phyloP scores from a whole-genome alignment of 2,113 vertebrate genomes.

The Seriola rivoliana region DNA sequence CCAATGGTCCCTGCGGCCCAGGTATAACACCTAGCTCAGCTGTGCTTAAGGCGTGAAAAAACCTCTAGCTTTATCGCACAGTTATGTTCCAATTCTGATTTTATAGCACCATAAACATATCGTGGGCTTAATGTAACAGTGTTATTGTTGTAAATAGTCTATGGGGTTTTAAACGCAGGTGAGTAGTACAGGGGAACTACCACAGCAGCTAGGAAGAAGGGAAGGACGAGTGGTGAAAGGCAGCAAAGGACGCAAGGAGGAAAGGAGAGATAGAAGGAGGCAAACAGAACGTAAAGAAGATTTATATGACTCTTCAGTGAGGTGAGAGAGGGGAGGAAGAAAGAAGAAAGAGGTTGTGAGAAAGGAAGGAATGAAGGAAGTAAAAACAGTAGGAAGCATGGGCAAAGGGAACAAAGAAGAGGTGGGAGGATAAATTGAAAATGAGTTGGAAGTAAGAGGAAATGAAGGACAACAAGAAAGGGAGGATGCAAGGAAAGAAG shows the following conservation, averaged over 20 bases:
- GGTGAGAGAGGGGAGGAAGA: not conserved
- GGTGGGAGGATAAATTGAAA: not conserved
- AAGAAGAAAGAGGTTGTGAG: not conserved
- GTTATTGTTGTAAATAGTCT: constrained; percentile 56
- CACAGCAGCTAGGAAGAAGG: constrained; percentile 9
- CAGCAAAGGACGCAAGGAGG: not conserved
- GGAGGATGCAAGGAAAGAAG: not conserved
- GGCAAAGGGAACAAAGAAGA: not conserved
- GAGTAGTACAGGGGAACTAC: not conserved
- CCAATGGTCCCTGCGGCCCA: constrained; percentile 44
- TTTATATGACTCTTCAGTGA: not conserved
- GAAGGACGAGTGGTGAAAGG: not conserved
- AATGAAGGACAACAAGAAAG: not conserved
- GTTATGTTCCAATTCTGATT: constrained; percentile 65
- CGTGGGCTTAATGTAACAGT: constrained; percentile 21
- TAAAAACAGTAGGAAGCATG: not conserved
- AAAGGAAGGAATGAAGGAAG: not conserved
- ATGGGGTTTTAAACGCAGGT: constrained; percentile 56
- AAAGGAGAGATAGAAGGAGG: not conserved
- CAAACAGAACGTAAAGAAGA: not conserved
- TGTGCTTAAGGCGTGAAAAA: constrained; percentile 66
- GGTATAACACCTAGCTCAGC: constrained; percentile 61
- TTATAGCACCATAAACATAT: constrained; percentile 71
- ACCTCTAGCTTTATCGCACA: constrained; percentile 48
- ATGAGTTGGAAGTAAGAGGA: not conserved